Conservation (phyloP, 2,888 invertebrate genomes). For the Drosophila cognata region DNA sequence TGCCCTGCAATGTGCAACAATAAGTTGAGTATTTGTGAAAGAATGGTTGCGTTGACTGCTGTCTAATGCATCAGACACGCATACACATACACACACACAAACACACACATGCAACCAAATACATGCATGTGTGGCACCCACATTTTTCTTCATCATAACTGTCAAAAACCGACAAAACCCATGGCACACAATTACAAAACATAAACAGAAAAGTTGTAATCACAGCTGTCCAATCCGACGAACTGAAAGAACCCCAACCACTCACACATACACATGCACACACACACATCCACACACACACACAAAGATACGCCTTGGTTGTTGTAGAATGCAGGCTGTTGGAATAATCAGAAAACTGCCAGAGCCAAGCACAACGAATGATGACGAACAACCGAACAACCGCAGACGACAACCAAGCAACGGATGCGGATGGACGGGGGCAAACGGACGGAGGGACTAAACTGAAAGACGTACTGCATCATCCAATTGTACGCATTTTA, state of each 20-base stretch:
- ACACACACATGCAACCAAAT: neutral
- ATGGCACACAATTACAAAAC: slow-evolving; percentile 70
- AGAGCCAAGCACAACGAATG: slow-evolving; percentile 60
- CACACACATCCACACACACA: neutral
- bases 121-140: slow-evolving; percentile 39
- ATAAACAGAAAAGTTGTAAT: slow-evolving; percentile 78
- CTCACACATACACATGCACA: neutral
- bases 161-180: slow-evolving; percentile 75
- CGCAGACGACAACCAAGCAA: slow-evolving; percentile 32
- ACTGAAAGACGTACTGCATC: slow-evolving; percentile 55
- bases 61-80: slow-evolving; percentile 40
- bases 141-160: slow-evolving; percentile 77
- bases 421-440: neutral
- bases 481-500: slow-evolving; percentile 55
- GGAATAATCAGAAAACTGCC: slow-evolving; percentile 74
- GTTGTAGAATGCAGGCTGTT: neutral
- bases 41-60: slow-evolving; percentile 39
- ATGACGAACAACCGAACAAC: slow-evolving; percentile 50
- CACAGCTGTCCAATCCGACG: slow-evolving; percentile 74
- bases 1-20: slow-evolving; percentile 52
- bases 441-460: neutral
- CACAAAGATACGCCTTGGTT: neutral
- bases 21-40: slow-evolving; percentile 18
- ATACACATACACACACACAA: slow-evolving; percentile 9
- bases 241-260: slow-evolving; percentile 34